phyloP scores from a whole-genome alignment of 2,888 invertebrate species.

The Penaeus monodon region DNA sequence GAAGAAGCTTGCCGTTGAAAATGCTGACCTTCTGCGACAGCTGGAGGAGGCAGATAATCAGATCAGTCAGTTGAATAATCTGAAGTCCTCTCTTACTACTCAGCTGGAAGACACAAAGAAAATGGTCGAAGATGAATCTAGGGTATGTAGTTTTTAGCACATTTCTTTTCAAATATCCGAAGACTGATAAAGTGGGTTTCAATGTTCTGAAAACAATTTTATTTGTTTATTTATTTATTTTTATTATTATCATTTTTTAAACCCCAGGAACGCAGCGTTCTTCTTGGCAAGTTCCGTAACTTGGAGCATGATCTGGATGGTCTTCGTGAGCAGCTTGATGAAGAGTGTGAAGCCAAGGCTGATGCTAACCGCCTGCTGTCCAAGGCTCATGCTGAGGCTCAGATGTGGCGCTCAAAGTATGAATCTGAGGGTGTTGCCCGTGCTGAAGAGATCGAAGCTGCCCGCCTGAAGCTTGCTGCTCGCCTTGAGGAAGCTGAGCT shows the following conservation, averaged over 20 bases:
- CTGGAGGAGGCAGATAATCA: conserved; percentile 74
- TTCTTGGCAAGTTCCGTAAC: conserved; percentile 98
- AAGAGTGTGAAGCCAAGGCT: conserved; percentile 63
- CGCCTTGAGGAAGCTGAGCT: conserved; percentile 97
- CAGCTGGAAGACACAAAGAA: conserved; percentile 85
- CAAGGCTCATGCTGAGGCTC: conserved; percentile 63
- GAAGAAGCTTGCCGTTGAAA: conserved; percentile 72
- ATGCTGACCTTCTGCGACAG: conserved; percentile 71
- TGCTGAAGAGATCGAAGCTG: conserved; percentile 68
- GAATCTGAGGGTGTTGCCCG: conserved; percentile 66
- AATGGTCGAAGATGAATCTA: conserved; percentile 82
- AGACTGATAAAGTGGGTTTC: too few relatives aligned
- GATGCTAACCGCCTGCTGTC: conserved; percentile 63
- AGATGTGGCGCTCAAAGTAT: conserved; percentile 64
- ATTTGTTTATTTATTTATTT: too few relatives aligned
- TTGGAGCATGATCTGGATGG: conserved; percentile 98
- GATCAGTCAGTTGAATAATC: conserved; percentile 68
- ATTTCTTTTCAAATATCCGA: background rate
- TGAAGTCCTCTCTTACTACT: conserved; percentile 78
- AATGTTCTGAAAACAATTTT: too few relatives aligned
- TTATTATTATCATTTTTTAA: background rate
- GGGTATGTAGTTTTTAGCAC: conserved; percentile 66
- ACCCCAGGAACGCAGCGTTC: conserved; percentile 86
- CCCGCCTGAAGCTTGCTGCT: conserved; percentile 83
- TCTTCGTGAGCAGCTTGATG: conserved; percentile 85